phyloP scores from a whole-genome alignment of 2,113 vertebrate species.

The Drymodes brunneopygia region DNA sequence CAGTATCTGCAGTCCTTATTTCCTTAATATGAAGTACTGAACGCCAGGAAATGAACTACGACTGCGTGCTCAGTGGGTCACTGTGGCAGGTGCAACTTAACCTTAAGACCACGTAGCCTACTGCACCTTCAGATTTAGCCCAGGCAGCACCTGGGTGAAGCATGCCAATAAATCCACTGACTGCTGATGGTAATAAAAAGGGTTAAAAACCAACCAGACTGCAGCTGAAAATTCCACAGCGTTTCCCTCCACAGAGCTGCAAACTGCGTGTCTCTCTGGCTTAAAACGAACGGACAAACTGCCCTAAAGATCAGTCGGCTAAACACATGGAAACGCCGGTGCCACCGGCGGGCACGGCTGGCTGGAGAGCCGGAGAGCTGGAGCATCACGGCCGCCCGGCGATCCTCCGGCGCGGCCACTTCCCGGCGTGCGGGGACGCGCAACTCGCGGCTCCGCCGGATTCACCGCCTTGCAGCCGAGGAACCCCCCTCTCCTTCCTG shows the following conservation, averaged over 20 bases:
- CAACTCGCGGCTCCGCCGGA: conserved; percentile 24
- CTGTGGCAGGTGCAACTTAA: conserved; percentile 36
- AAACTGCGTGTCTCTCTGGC: neutral
- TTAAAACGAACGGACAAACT: neutral
- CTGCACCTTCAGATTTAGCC: neutral
- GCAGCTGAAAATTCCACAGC: conserved; percentile 45
- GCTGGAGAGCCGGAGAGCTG: neutral
- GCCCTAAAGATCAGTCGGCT: neutral
- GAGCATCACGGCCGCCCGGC: neutral
- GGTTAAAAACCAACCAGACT: neutral
- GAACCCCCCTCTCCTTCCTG: conserved; percentile 54
- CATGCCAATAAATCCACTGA: neutral
- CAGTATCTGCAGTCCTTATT: neutral
- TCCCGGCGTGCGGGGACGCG: neutral
- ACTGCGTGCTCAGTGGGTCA: neutral
- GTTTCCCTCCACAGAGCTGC: neutral
- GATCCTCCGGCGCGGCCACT: neutral
- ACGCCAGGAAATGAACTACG: neutral
- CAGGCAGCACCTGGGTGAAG: neutral
- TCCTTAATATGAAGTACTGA: neutral
- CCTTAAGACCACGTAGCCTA: neutral
- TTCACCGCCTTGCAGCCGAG: conserved; percentile 42
- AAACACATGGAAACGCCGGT: neutral
- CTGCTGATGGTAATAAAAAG: neutral
- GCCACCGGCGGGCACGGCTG: neutral